phyloP scores from a whole-genome alignment of 2,797 vertebrate genomes.

The Macropus fuliginosus region DNA sequence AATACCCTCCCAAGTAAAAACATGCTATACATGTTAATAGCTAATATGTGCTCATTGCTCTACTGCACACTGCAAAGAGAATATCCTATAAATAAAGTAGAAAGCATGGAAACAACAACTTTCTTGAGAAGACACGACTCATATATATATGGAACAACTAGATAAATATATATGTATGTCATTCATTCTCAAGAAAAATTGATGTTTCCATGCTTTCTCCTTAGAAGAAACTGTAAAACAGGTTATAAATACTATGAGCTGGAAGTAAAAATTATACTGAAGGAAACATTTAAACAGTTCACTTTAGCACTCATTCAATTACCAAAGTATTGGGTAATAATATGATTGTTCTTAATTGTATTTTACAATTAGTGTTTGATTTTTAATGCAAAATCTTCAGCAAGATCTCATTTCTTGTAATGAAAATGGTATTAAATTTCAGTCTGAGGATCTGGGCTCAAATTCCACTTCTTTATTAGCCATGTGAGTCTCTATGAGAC shows the following conservation, averaged over 20 bases:
- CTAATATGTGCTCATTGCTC: background rate
- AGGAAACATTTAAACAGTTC: constrained; percentile 35
- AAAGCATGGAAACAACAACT: background rate
- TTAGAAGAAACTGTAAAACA: constrained; percentile 43
- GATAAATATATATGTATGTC: background rate
- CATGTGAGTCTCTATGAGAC: background rate
- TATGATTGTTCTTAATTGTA: constrained; percentile 48
- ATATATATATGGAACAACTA: background rate
- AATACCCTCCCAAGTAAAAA: background rate
- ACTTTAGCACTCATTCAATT: constrained; percentile 58
- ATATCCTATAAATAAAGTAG: background rate
- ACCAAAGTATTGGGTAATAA: constrained; percentile 58
- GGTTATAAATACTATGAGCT: constrained; percentile 36
- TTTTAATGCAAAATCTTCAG: constrained; percentile 63
- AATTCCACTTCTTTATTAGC: background rate
- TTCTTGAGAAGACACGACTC: background rate
- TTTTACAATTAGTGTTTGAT: constrained; percentile 50
- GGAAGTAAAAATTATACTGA: constrained; percentile 30
- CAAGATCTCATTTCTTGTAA: constrained; percentile 54
- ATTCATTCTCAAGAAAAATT: background rate
- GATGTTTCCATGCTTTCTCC: background rate
- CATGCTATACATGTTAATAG: background rate
- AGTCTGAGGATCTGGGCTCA: background rate
- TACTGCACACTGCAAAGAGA: background rate
- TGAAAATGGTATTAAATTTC: background rate